A percentile compares a stretch with the other conserved stretches of the same genome.
These are phyloP conservation scores for Eunapius fragilis DNA, from an alignment of 37 sponge, comb jelly and placozoan species.

Conservation along the genomic window DNA sequence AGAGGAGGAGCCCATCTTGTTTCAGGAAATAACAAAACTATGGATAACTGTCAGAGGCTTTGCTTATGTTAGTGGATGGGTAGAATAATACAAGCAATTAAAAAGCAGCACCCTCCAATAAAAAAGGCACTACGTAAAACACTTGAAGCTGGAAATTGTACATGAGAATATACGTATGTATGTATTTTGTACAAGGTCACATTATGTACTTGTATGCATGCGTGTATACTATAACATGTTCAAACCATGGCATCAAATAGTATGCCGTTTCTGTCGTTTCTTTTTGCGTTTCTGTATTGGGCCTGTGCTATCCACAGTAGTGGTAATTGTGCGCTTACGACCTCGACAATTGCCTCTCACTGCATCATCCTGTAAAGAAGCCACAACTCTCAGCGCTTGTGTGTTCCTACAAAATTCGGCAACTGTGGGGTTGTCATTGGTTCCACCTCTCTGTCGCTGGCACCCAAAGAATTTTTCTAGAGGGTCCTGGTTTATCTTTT, in stretches of 20 bases:
- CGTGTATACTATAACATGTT: background rate
- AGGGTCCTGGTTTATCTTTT: conserved; percentile 29
- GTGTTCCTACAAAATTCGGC: conserved; percentile 48
- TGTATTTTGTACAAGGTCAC: background rate
- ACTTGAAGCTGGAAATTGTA: background rate
- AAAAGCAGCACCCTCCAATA: conserved; percentile 21
- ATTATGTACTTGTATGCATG: too few species aligned
- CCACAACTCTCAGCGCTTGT: conserved; percentile 48
- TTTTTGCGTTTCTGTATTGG: background rate
- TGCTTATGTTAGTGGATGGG: conserved; percentile 23
- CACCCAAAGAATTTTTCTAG: conserved; percentile 55
- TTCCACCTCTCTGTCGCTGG: conserved; percentile 41
- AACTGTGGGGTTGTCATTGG: conserved; percentile 49
- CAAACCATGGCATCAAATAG: background rate
- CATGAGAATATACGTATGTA: background rate
- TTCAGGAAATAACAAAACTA: conserved; percentile 16
- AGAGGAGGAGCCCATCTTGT: background rate
- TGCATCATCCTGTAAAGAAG: background rate
- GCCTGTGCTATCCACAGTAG: background rate
- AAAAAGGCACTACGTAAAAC: conserved; percentile 32
- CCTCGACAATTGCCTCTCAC: conserved; percentile 48
- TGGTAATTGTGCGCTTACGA: background rate
- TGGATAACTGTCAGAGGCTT: conserved; percentile 45
- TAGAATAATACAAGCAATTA: conserved; percentile 42
- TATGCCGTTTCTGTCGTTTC: background rate